Percentiles rank a stretch among this genome's conserved stretches.
These are phyloP conservation scores for Isurus oxyrinchus DNA, from an alignment of 2,113 vertebrate genomes.

Conservation along the genomic window DNA sequence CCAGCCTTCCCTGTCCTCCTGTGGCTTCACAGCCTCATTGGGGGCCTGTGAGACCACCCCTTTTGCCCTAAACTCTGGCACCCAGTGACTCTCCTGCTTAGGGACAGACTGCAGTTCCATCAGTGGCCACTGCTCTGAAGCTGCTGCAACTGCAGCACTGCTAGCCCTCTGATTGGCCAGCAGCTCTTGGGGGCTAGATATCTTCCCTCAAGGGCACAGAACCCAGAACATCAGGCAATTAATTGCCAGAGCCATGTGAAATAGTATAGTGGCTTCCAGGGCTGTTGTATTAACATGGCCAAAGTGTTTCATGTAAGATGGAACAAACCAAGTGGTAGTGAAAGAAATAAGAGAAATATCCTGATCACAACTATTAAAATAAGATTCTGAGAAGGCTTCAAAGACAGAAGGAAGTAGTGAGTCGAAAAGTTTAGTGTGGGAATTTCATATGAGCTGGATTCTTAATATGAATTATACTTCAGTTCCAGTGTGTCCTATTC, in stretches of 20 bases:
- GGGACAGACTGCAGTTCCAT: too few relatives aligned
- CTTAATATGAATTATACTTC: background rate
- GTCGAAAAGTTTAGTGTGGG: background rate
- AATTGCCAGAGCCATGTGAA: background rate
- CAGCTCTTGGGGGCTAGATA: too few relatives aligned
- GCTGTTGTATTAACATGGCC: background rate
- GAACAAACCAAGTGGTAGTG: background rate
- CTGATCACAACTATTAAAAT: background rate
- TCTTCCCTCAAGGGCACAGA: too few relatives aligned
- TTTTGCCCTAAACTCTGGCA: too few relatives aligned
- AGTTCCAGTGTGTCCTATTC: background rate
- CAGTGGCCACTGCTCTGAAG: too few relatives aligned
- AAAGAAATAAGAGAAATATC: background rate
- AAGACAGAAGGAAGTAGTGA: background rate
- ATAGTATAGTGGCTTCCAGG: background rate
- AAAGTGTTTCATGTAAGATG: background rate
- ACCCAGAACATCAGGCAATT: too few relatives aligned
- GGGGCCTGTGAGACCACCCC: too few relatives aligned
- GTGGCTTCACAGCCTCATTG: too few relatives aligned
- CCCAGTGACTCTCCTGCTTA: too few relatives aligned
- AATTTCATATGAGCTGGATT: background rate
- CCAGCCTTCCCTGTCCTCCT: too few relatives aligned
- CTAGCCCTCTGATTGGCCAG: too few relatives aligned
- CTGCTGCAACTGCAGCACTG: too few relatives aligned
- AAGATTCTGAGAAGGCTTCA: background rate